These are phyloP conservation scores for Galagoides demidoff DNA, from an alignment of 2,797 vertebrate genomes.

Conservation along the genomic window DNA sequence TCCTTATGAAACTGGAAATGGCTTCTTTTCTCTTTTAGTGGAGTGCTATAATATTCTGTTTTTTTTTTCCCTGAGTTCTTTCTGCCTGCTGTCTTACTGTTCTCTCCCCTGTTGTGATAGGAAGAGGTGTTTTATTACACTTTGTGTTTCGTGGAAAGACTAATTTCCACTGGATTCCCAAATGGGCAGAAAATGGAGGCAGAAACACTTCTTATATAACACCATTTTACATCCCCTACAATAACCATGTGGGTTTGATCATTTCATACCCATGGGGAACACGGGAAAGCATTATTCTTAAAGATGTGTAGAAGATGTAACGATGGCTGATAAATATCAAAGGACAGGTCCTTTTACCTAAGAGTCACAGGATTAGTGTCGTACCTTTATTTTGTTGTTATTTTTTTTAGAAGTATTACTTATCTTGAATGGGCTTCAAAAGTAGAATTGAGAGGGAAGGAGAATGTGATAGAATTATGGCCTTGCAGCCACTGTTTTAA, in stretches of 20 bases:
- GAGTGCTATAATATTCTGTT: not conserved
- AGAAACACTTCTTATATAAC: not conserved
- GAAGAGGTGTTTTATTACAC: not conserved
- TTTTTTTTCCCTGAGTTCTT: not conserved
- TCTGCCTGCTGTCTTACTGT: not conserved
- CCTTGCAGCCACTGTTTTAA: not conserved
- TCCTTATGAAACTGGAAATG: not conserved
- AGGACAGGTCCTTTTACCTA: not conserved
- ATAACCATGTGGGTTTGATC: not conserved
- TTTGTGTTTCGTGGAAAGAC: not conserved
- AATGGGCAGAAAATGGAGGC: not conserved
- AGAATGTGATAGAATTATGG: not conserved
- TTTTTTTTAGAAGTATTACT: conserved; percentile 15
- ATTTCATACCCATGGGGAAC: not conserved
- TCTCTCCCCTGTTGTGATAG: not conserved
- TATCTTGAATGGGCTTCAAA: not conserved
- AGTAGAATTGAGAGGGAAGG: not conserved
- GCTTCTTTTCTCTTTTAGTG: not conserved
- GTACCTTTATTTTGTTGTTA: not conserved
- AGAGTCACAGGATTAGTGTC: not conserved
- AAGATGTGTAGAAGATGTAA: not conserved
- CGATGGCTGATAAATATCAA: not conserved
- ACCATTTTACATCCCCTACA: not conserved
- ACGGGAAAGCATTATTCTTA: not conserved
- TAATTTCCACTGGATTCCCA: not conserved